Evolutionary conservation across 2,797 vertebrate species (phyloP).

Genomic region (Cynopterus sphinx): DNA sequence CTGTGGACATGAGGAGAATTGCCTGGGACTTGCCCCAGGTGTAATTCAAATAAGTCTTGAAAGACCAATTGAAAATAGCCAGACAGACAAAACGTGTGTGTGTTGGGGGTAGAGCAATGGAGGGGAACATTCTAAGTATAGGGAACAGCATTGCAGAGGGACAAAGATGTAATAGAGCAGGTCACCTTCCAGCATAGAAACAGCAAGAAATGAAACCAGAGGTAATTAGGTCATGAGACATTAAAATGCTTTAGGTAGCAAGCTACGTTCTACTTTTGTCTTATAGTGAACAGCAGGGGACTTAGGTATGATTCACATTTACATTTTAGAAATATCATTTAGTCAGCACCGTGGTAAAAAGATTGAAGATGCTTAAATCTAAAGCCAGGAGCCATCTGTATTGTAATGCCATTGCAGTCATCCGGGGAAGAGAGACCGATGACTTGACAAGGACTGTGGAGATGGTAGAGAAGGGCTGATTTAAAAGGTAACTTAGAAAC

Average conservation of each 20-base stretch:
- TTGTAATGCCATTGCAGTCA: background rate
- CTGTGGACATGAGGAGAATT: background rate
- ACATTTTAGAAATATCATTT: constrained; percentile 1
- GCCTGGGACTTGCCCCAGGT: background rate
- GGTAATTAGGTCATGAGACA: background rate
- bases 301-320: background rate
- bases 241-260: background rate
- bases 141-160: background rate
- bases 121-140: background rate
- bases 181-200: background rate
- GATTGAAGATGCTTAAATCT: background rate
- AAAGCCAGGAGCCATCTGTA: background rate
- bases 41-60: background rate
- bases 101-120: background rate
- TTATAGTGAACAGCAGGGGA: background rate
- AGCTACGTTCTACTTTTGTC: background rate
- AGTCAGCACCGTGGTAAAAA: background rate
- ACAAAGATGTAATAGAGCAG: background rate
- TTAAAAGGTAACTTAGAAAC: background rate
- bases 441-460: background rate
- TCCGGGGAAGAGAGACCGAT: background rate
- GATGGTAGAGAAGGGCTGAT: background rate
- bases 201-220: background rate
- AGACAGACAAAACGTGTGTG: background rate
- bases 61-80: background rate